Evolutionary conservation across 64 coral and sea anemone species (phyloP).

Genomic region (Acropora tenuis): DNA sequence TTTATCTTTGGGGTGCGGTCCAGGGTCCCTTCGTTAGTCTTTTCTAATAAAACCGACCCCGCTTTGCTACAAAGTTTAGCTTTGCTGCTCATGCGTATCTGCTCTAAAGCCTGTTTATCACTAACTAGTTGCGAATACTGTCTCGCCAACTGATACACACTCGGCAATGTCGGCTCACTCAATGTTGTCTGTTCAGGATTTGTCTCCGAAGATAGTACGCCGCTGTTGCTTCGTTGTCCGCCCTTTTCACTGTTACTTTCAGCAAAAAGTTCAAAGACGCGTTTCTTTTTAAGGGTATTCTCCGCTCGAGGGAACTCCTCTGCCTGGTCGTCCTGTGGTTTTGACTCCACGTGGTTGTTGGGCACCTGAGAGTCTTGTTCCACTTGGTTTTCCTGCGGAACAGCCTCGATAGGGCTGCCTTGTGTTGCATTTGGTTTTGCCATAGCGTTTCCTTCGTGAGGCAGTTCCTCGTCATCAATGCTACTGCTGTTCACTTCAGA

Average conservation of each 20-base stretch:
- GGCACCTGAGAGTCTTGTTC: background rate
- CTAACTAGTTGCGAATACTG: conserved; percentile 71
- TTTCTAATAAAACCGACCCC: background rate
- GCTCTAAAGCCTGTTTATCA: conserved; percentile 34
- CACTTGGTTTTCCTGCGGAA: background rate
- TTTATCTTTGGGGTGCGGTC: conserved; percentile 65
- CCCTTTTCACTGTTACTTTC: conserved; percentile 25
- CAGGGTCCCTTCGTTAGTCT: background rate
- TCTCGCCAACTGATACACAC: conserved; percentile 79
- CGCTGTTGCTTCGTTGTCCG: background rate
- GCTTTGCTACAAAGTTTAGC: background rate
- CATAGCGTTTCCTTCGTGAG: background rate
- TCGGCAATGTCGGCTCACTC: conserved; percentile 19
- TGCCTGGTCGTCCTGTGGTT: background rate
- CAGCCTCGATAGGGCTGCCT: background rate
- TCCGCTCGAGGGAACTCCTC: background rate
- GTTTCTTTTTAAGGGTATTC: conserved; percentile 5
- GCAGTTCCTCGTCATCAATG: background rate
- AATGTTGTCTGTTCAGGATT: background rate
- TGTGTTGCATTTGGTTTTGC: background rate
- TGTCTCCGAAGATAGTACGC: background rate
- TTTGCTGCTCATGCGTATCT: conserved; percentile 35
- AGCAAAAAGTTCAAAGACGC: conserved; percentile 23
- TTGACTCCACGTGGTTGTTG: background rate
- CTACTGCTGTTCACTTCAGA: background rate